These are phyloP conservation scores for Marmota flaviventris DNA, from an alignment of 2,113 vertebrate genomes.

Conservation along the genomic window DNA sequence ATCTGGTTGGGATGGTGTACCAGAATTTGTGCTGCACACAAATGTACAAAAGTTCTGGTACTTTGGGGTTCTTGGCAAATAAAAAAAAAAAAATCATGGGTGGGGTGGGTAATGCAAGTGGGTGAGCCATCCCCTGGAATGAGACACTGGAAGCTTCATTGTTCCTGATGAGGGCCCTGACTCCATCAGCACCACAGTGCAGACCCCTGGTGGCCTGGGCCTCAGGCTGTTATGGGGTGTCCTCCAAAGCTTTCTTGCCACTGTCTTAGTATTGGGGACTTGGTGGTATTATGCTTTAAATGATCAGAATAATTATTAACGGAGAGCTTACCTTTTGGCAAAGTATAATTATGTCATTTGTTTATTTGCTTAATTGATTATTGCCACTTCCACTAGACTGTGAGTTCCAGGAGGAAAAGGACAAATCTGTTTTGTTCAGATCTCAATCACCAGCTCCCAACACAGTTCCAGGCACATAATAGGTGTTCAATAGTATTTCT, in stretches of 20 bases:
- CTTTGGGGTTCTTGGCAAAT: neutral
- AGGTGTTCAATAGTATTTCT: neutral
- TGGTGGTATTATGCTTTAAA: neutral
- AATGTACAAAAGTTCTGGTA: neutral
- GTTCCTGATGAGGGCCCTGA: neutral
- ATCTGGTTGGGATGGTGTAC: neutral
- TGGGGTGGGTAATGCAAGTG: too few relatives aligned
- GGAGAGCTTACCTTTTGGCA: neutral
- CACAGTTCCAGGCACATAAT: neutral
- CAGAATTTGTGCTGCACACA: neutral
- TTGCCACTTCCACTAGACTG: neutral
- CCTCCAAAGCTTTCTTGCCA: neutral
- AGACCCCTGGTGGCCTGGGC: neutral
- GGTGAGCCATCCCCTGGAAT: neutral
- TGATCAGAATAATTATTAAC: neutral
- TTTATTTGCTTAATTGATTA: neutral
- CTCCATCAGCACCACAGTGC: neutral
- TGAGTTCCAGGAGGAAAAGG: neutral
- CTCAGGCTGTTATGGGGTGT: neutral
- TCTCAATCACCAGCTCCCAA: neutral
- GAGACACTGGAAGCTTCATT: neutral
- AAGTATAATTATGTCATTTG: neutral
- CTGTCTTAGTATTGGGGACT: neutral
- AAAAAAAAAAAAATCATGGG: neutral
- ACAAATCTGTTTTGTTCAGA: neutral